Evolutionary conservation across 2,797 vertebrate genomes (phyloP).

Genomic region (Tokudaia tokunoshimensis): DNA sequence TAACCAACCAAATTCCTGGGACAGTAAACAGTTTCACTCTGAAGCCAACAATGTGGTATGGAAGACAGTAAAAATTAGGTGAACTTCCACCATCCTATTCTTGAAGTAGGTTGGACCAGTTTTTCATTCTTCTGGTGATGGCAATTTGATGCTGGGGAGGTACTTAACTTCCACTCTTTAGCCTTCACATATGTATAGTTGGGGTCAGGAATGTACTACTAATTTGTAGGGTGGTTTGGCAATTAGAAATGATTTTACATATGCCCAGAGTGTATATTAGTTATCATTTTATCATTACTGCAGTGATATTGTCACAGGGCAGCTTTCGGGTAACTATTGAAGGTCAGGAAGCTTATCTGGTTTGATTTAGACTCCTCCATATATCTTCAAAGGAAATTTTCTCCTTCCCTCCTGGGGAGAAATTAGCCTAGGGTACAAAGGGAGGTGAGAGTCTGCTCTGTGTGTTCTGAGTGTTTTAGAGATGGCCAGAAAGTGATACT

Average conservation of each 20-base stretch:
- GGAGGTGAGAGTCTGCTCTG: background rate
- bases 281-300: background rate
- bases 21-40: background rate
- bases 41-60: background rate
- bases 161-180: background rate
- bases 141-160: slow-evolving; percentile 29
- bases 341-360: background rate
- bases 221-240: background rate
- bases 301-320: background rate
- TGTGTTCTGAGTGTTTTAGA: slow-evolving; percentile 5
- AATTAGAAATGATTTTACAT: background rate
- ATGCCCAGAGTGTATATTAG: background rate
- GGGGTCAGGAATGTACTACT: background rate
- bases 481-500: slow-evolving; percentile 28
- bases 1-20: slow-evolving; percentile 4
- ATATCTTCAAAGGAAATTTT: background rate
- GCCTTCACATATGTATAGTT: slow-evolving; percentile 6
- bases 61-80: background rate
- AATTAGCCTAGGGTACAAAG: slow-evolving; percentile 27
- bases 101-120: background rate
- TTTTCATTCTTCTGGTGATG: background rate
- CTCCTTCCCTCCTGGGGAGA: background rate
- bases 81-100: background rate
- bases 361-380: background rate
- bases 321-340: background rate